These are phyloP conservation scores for Grapholita molesta DNA, from an alignment of 1,140 invertebrate genomes.

Conservation along the genomic window DNA sequence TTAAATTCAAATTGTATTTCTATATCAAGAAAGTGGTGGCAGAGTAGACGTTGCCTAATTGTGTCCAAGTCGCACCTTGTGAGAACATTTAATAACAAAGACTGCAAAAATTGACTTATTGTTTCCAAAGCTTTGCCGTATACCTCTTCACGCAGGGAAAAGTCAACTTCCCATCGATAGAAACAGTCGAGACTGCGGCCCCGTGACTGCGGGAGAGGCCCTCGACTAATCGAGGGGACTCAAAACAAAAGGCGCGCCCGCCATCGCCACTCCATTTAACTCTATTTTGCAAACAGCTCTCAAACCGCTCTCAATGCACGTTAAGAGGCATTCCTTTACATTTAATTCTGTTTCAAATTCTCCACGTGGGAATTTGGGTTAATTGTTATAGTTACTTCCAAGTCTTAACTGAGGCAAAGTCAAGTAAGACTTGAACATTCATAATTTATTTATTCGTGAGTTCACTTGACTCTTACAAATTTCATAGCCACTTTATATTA, in stretches of 20 bases:
- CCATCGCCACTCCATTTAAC: neutral
- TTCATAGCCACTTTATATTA: neutral
- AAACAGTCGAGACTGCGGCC: neutral
- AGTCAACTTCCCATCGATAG: neutral
- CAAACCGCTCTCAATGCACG: neutral
- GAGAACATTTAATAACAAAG: neutral
- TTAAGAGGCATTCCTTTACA: neutral
- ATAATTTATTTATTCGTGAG: neutral
- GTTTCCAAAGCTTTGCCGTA: neutral
- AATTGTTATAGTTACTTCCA: neutral
- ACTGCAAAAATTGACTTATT: neutral
- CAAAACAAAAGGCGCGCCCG: neutral
- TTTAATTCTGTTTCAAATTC: neutral
- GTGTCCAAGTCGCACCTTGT: neutral
- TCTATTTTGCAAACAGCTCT: conserved; percentile 2
- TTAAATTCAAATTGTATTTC: too few relatives aligned
- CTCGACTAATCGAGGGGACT: neutral
- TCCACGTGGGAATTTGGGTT: neutral
- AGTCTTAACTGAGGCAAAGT: neutral
- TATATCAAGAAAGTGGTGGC: too few relatives aligned
- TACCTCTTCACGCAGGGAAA: neutral
- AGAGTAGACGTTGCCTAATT: too few relatives aligned
- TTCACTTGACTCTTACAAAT: neutral
- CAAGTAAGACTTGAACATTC: neutral
- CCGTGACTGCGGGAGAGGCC: neutral